These are phyloP conservation scores for Eupeodes luniger DNA, from an alignment of 2,888 invertebrate genomes.

Conservation along the genomic window DNA sequence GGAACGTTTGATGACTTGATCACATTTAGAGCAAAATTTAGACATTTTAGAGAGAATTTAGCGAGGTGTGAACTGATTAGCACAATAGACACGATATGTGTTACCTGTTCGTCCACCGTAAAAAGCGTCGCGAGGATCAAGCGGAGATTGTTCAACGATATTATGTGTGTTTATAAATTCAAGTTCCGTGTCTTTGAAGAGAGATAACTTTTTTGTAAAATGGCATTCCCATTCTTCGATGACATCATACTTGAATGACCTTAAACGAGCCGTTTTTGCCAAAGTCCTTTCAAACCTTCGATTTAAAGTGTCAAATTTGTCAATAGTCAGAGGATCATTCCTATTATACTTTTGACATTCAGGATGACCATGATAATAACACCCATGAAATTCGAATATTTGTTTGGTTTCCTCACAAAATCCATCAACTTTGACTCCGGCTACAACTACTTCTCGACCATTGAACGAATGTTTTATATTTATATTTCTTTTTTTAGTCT, in stretches of 20 bases:
- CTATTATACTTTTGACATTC: not conserved
- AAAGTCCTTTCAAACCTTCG: not conserved
- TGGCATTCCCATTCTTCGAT: conserved; percentile 50
- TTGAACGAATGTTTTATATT: not conserved
- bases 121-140: conserved; percentile 7
- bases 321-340: not conserved
- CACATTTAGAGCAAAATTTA: too few species aligned
- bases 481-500: not conserved
- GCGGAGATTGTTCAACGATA: not conserved
- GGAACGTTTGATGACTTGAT: too few species aligned
- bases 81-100: too few species aligned
- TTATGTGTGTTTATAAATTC: not conserved
- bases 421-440: not conserved
- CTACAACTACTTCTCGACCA: not conserved
- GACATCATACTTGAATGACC: conserved; percentile 34
- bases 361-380: conserved; percentile 52
- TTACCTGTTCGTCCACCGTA: not conserved
- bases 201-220: not conserved
- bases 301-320: not conserved
- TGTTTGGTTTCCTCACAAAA: conserved; percentile 1
- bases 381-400: conserved; percentile 16
- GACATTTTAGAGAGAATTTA: too few species aligned
- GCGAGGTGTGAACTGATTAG: too few species aligned
- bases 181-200: not conserved
- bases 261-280: conserved; percentile 25